phyloP scores from a whole-genome alignment of 2,888 invertebrate species.

The Rhagophthalmus giganteus region DNA sequence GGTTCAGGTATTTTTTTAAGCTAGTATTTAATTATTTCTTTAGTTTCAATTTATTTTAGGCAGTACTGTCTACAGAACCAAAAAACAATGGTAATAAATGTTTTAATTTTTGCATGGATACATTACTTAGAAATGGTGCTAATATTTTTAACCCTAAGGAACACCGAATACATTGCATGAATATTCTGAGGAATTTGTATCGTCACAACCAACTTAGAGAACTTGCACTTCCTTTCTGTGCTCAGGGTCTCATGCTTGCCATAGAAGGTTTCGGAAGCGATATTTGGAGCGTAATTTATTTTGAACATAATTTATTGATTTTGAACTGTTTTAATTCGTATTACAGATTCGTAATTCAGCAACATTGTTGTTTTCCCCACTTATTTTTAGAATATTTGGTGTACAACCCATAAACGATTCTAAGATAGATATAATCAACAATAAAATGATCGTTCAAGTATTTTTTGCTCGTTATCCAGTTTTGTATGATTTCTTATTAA shows the following conservation, averaged over 20 bases:
- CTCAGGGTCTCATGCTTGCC: conserved; percentile 70
- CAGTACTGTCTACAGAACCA: conserved; percentile 75
- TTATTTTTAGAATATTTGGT: conserved; percentile 86
- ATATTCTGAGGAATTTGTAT: conserved; percentile 81
- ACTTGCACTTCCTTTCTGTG: conserved; percentile 68
- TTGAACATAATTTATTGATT: conserved; percentile 28
- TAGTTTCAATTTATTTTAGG: conserved; percentile 58
- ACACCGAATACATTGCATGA: conserved; percentile 77
- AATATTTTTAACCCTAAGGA: conserved; percentile 50
- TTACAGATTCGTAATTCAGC: conserved; percentile 80
- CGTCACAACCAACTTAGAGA: conserved; percentile 77
- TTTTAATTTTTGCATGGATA: conserved; percentile 63
- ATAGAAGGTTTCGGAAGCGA: conserved; percentile 72
- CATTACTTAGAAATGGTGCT: conserved; percentile 58
- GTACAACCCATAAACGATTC: conserved; percentile 67
- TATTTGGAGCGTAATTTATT: conserved; percentile 73
- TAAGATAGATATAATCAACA: conserved; percentile 63
- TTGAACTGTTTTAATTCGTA: neutral
- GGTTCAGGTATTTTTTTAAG: conserved; percentile 66
- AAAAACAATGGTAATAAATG: conserved; percentile 61
- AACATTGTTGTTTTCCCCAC: conserved; percentile 79
- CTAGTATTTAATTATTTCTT: neutral
- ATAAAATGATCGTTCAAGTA: conserved; percentile 73
- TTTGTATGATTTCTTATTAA: conserved; percentile 61
- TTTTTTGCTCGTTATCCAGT: conserved; percentile 77